These are phyloP conservation scores for Ormyrus pomaceus DNA, from an alignment of 2,888 invertebrate genomes.

Conservation along the genomic window DNA sequence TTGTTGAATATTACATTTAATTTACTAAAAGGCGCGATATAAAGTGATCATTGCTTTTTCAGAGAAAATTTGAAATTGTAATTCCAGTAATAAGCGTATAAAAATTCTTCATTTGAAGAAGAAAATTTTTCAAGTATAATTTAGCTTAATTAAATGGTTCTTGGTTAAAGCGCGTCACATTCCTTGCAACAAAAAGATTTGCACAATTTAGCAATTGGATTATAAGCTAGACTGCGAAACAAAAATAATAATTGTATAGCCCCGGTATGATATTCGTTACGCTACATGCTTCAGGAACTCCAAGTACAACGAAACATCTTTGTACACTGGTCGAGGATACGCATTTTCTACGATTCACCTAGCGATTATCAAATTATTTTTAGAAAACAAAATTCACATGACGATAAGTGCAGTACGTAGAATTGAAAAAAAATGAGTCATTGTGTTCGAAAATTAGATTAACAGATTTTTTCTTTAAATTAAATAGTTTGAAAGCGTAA, in stretches of 20 bases:
- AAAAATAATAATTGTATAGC: conserved; percentile 33
- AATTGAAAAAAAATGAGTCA: conserved; percentile 19
- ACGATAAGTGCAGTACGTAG: background rate
- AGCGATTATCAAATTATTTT: conserved; percentile 38
- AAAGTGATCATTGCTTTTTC: too few relatives aligned
- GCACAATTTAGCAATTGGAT: conserved; percentile 17
- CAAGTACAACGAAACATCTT: conserved; percentile 31
- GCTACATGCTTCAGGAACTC: conserved; percentile 47
- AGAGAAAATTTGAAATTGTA: too few relatives aligned
- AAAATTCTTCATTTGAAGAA: background rate
- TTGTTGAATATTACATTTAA: too few relatives aligned
- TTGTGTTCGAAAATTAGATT: conserved; percentile 1
- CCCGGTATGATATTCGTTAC: conserved; percentile 38
- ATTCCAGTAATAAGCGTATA: too few relatives aligned
- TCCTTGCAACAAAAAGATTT: background rate
- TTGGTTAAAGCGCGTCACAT: background rate
- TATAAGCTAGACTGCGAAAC: background rate
- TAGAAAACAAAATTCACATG: conserved; percentile 31
- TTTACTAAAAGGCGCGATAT: too few relatives aligned
- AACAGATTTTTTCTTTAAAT: background rate
- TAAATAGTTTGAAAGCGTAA: background rate
- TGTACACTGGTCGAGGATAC: background rate
- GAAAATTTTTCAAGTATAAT: background rate
- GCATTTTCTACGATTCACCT: conserved; percentile 18
- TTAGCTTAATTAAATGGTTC: background rate